Base-by-base conservation (phyloP, 2,888 invertebrate species). In the Lumbricus terrestris region DNA sequence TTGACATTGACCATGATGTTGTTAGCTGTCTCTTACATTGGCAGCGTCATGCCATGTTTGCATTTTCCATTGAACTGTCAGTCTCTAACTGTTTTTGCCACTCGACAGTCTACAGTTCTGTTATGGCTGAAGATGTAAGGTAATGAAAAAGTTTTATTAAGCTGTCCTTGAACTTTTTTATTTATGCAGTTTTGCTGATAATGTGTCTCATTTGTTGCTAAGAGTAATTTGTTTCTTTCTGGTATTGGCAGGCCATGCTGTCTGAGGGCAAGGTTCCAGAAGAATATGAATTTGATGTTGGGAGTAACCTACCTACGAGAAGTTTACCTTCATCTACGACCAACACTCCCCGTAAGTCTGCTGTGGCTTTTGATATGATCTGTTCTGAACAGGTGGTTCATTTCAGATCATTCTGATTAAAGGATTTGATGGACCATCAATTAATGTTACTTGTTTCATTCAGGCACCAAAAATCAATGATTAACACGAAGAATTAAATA, bases 211-310 rank as follows among this genome's bases (percentile, higher is more conserved):
- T 47, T 47, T 47, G 47, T 69, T 29, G 69, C 69, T 69, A 69
- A 69, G 69, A 13, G 29, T n/a, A 69, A 18, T 47, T 69, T n/a
- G 40, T 69, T 69, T 29, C 4, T 54, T 69, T n/a, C 69, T 69
- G 69, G n/a, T 69, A 11, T 69, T 85, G 2, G 8, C 35, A 85
- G 85, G 85, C 37, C 20, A 85, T 85, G 85, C 18, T 85, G 37
- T 35, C 85, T 23, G 85, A 85, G 85, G 85, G 85, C 15, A 85
- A 85, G 15, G 37, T 18, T 85, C 85, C 85, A 23, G 85, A 85
- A 35, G 85, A 85, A 85, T 85, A 85, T 85, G 85, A 85, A 85
- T 85, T 85, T 85, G 85, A 85, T 16, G 85, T 85, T 34, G 37
- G 35, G 37, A 85, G 34, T 37, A 85, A 85, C n/a, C 1, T 37